Evolutionary conservation across 2,113 vertebrate species (phyloP), one percentile per base, ranked within the genome.

Genomic region (Aegypius monachus): DNA sequence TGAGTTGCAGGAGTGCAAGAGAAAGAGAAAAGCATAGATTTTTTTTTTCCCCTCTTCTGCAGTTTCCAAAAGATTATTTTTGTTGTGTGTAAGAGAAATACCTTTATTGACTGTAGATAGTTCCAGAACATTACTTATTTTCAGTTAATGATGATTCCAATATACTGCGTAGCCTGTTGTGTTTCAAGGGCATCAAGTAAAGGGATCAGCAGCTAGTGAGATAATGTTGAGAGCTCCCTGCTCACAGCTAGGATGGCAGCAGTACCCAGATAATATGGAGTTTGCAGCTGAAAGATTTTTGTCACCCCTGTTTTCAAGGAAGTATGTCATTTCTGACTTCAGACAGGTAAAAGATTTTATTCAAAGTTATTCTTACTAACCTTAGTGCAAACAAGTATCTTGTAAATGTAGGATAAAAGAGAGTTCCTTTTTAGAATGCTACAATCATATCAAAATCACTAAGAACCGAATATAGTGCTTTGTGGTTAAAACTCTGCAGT

Each of bases 101-200:
- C 22, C 14, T 65, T 27, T 47, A 16, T 7, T 62, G 47, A 43
- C 15, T 20, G 27, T 62, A 79, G 74, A 5, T 65, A 71, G 45
- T 77, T 78, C 48, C 88, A 78, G 66, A 89, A 22, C 71, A 72
- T 50, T 32, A 34, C 38, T 78, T 52, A 7, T 23, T 58, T 81
- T 58, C 70, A 59, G 73, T 73, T 81, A 82, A 65, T 61, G 42
- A 31, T 83, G 47, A 94, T 53, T 83, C 27, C 92, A 81, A 92
- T 95, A 56, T 95, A 7, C 93, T 20, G 48, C 45, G 2, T 90
- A 98, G 98, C 97, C 93, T 95, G 98, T 98, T 96, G 95, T 94
- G 6, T 98, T 98, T 96, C 97, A 97, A 93, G 98, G 98, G 63
- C 53, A 98, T 87, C 97, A 86, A 72, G 95, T 98, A 34, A 97